Evolutionary conservation across 2,888 invertebrate species (phyloP).

Genomic region (Nomada hirtipes): DNA sequence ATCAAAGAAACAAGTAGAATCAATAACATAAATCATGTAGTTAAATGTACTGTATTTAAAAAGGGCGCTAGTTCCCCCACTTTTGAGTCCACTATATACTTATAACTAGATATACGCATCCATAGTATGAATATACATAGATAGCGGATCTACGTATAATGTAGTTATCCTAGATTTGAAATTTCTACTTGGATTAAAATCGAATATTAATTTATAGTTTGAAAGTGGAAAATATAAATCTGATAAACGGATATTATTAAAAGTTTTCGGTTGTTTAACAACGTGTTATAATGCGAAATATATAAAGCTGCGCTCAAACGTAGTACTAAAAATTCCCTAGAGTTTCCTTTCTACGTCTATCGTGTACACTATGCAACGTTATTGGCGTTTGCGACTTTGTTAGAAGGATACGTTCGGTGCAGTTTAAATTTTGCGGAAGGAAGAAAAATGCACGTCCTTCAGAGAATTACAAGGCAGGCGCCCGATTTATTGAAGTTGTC

Average conservation of each 20-base stretch:
- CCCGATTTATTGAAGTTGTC: constrained; percentile 25
- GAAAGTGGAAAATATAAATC: too few relatives aligned
- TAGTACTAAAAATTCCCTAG: background rate
- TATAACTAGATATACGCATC: background rate
- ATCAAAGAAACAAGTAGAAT: too few relatives aligned
- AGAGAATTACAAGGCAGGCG: background rate
- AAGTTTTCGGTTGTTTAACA: background rate
- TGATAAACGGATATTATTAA: too few relatives aligned
- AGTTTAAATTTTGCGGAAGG: background rate
- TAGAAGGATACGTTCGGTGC: background rate
- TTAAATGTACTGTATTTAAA: too few relatives aligned
- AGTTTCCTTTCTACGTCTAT: constrained; percentile 13
- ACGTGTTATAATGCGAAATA: background rate
- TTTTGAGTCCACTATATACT: background rate
- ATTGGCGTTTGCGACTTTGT: background rate
- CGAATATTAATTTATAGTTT: too few relatives aligned
- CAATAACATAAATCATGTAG: background rate
- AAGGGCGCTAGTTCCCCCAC: background rate
- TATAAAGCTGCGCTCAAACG: background rate
- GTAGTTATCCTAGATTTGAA: background rate
- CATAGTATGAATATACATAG: background rate
- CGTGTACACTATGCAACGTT: background rate
- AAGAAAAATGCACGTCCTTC: constrained; percentile 50
- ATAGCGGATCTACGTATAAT: background rate
- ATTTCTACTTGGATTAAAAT: too few relatives aligned